A percentile compares a stretch with the other conserved stretches of the same genome.
These are phyloP conservation scores for Trematomus loennbergii DNA, from an alignment of 2,113 vertebrate species.

Conservation along the genomic window DNA sequence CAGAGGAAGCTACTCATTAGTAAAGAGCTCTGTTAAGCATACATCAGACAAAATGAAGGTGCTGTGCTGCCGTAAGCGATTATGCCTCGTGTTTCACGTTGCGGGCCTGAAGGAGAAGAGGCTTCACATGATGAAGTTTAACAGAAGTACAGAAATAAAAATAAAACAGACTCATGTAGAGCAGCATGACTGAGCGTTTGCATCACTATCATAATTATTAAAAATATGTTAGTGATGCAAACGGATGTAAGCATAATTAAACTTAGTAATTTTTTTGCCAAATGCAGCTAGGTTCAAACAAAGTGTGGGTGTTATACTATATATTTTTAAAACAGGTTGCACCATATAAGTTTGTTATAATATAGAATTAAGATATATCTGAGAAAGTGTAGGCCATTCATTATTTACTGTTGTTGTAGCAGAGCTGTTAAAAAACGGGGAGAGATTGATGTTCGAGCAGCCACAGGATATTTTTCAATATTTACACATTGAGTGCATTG, in stretches of 20 bases:
- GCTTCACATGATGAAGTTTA: slow-evolving; percentile 58
- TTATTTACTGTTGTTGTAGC: not conserved
- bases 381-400: not conserved
- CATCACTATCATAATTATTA: not conserved
- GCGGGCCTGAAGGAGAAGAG: slow-evolving; percentile 26
- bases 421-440: not conserved
- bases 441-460: too few species aligned
- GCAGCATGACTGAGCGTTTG: not conserved
- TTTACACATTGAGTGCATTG: not conserved
- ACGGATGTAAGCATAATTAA: not conserved
- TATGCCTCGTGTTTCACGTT: slow-evolving; percentile 46
- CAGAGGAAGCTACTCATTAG: not conserved
- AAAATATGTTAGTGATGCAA: not conserved
- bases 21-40: slow-evolving; percentile 12
- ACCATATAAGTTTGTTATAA: not conserved
- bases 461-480: not conserved
- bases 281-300: not conserved
- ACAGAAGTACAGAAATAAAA: not conserved
- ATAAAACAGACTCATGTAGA: not conserved
- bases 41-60: slow-evolving; percentile 22
- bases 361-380: not conserved
- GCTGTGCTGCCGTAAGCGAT: slow-evolving; percentile 1
- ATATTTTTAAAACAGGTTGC: not conserved
- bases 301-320: too few species aligned
- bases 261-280: not conserved